These are phyloP conservation scores for Dioctria linearis DNA, from an alignment of 2,888 invertebrate genomes.

Conservation along the genomic window DNA sequence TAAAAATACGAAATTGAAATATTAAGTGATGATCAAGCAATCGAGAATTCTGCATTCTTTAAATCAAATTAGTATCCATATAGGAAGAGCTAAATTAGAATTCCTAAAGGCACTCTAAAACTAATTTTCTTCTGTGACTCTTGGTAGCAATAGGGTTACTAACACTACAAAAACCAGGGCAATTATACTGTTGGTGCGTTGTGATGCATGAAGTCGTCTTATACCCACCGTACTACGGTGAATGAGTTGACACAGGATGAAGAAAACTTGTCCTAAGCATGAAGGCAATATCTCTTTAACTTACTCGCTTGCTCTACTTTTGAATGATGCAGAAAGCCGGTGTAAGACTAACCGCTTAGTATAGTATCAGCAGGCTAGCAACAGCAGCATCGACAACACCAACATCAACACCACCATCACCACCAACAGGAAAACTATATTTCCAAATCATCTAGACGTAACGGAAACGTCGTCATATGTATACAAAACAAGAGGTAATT, in stretches of 20 bases:
- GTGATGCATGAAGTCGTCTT: conserved; percentile 43
- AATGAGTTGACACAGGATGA: conserved; percentile 43
- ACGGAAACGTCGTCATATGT: conserved; percentile 4
- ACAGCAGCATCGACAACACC: neutral
- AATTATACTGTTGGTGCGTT: conserved; percentile 32
- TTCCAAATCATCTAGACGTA: neutral
- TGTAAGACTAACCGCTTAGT: neutral
- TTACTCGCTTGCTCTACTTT: conserved; percentile 11
- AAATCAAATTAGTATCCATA: neutral
- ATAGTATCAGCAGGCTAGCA: neutral
- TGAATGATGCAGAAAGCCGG: neutral
- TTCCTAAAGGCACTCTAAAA: neutral
- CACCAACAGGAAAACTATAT: neutral
- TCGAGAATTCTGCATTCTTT: neutral
- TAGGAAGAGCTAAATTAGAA: neutral
- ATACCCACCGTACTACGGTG: conserved; percentile 10
- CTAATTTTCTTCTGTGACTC: neutral
- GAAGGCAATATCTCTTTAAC: neutral
- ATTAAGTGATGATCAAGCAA: neutral
- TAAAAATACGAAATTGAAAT: neutral
- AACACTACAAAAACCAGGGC: conserved; percentile 10
- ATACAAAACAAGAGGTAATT: neutral
- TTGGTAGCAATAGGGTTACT: neutral
- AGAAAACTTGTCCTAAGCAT: neutral
- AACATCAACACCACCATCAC: neutral